Percentiles rank a stretch among this genome's conserved stretches.
phyloP scores from a whole-genome alignment of 2,797 vertebrate genomes.

The Cossypha heuglini region DNA sequence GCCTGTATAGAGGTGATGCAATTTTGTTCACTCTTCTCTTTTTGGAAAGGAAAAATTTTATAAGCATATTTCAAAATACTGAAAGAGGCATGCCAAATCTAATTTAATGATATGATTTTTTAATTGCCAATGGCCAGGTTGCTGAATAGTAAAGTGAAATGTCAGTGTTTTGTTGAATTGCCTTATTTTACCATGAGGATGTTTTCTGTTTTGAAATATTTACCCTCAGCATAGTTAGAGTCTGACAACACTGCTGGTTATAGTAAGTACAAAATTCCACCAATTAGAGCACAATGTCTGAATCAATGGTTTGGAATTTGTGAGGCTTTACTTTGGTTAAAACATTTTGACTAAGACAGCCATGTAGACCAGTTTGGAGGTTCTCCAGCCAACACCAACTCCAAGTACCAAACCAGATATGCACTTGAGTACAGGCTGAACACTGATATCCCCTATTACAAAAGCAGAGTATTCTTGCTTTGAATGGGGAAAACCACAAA shows the following conservation, averaged over 20 bases:
- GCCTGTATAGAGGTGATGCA: neutral
- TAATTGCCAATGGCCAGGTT: neutral
- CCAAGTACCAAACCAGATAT: neutral
- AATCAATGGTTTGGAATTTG: neutral
- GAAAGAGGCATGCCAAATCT: neutral
- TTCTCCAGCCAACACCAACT: neutral
- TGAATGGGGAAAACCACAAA: neutral
- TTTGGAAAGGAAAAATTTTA: neutral
- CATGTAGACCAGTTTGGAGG: neutral
- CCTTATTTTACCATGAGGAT: neutral
- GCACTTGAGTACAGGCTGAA: neutral
- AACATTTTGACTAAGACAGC: neutral
- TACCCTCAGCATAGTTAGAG: neutral
- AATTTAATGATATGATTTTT: neutral
- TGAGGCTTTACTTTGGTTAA: neutral
- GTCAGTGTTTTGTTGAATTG: neutral
- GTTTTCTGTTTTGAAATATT: neutral
- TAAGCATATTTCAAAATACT: neutral
- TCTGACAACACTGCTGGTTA: neutral
- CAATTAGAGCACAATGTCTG: neutral
- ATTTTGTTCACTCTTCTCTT: neutral
- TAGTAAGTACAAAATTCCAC: neutral
- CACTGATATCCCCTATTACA: neutral
- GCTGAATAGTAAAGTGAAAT: neutral
- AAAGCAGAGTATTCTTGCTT: neutral